A percentile compares a stretch with the other conserved stretches of the same genome.
Evolutionary conservation across 1,140 invertebrate species (phyloP).

Genomic region (Acyrthosiphon pisum): DNA sequence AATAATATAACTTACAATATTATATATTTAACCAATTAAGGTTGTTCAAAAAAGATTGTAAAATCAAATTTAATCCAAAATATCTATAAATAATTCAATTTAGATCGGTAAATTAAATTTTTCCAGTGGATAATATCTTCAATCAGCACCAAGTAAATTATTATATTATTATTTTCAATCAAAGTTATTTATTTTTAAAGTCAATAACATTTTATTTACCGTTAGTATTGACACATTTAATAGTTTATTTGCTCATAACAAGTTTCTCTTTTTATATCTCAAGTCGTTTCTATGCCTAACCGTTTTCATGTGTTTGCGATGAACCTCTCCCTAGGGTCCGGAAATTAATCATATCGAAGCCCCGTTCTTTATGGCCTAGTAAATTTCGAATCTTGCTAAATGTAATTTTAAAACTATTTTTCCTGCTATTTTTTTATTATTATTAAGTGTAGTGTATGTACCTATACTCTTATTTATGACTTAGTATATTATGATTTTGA

Average conservation of each 20-base stretch:
- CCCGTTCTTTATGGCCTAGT: neutral
- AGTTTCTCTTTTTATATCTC: conserved; percentile 20
- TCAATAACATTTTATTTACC: neutral
- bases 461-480: neutral
- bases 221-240: neutral
- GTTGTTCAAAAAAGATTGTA: neutral
- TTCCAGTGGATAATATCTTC: neutral
- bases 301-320: conserved; percentile 5
- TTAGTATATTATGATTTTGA: neutral
- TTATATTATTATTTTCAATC: neutral
- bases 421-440: neutral
- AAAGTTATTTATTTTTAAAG: neutral
- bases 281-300: conserved; percentile 1
- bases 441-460: neutral
- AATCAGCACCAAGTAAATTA: neutral
- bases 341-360: neutral
- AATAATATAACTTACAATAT: neutral
- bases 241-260: neutral
- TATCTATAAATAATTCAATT: too few species aligned
- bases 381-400: conserved; percentile 12
- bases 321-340: neutral
- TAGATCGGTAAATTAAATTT: too few species aligned
- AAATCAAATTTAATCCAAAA: neutral
- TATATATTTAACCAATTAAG: neutral
- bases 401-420: neutral